Base-by-base conservation (phyloP, 1,140 invertebrate species). In the Chironomus tepperi region DNA sequence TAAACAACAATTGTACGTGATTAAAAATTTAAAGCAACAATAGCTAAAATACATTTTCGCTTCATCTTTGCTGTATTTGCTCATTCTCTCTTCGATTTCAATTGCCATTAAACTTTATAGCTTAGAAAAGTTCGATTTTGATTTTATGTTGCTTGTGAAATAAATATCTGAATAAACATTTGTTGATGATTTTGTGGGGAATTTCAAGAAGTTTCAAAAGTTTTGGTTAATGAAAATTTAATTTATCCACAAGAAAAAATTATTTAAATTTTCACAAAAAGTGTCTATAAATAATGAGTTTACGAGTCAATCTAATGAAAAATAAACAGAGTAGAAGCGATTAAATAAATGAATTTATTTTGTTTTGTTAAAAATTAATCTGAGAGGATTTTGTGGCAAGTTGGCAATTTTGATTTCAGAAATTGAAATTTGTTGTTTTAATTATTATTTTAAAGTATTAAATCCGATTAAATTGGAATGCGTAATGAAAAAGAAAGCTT, bases 1-100 rank as follows among this genome's bases (percentile, higher is more conserved):
- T 70, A 70, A 70, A 70, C 65, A 70, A 70, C 47, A 70, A 70
- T 21, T 70, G 65, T 70, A 70, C 65, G 65, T 70, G 65, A 70
- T 70, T 70, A 70, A 70, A 70, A 70, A 70, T 70, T 70, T 19
- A 70, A 70, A 70, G 16, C 16, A 70, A 57, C 8, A 57, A n/a
- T 34, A 34, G 24, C 24, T 34, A 34, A 34, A 34, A 34, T 34
- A 34, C 24, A 34, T 34, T 34, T 34, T 2, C 24, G 24, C 24
- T 34, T 34, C 24, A 34, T 57, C 10, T 57, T 57, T 57, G 12
- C 47, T 57, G 12, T 57, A 57, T n/a, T 57, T 9, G 65, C 65
- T 19, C 65, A 16, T 70, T 57, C n/a, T 12, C 47, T 15, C 65
- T 16, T 19, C 16, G 65, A 70, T 19, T 21, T 70, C 18, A 9